Evolutionary conservation across 2,113 vertebrate genomes (phyloP).

Genomic region (Damaliscus lunatus): DNA sequence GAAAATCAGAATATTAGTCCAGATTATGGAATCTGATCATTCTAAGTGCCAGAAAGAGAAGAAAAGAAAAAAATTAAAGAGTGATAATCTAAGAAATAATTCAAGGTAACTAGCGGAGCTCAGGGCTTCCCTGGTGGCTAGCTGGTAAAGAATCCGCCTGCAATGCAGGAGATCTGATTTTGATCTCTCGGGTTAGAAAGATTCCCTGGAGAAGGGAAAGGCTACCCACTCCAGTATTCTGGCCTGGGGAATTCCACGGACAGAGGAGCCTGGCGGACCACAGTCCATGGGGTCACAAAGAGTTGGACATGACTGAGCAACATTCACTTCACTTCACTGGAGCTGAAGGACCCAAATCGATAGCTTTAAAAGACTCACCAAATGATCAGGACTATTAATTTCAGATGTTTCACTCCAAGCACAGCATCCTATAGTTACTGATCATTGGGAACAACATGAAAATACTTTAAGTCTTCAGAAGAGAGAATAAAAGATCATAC

Average conservation of each 20-base stretch:
- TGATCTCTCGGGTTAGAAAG: background rate
- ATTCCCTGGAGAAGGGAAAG: background rate
- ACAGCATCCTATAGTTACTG: background rate
- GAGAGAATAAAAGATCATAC: background rate
- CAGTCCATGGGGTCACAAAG: background rate
- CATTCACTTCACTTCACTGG: background rate
- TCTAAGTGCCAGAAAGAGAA: background rate
- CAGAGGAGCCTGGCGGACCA: background rate
- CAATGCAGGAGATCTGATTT: background rate
- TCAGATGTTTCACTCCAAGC: background rate
- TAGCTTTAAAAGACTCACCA: background rate
- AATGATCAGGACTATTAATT: background rate
- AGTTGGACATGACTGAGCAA: background rate
- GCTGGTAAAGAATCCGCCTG: background rate
- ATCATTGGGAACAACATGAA: background rate
- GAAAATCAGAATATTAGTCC: background rate
- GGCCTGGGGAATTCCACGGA: background rate
- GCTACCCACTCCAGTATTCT: background rate
- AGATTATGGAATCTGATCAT: background rate
- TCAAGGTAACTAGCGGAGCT: background rate
- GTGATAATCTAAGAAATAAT: background rate
- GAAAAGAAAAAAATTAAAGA: background rate
- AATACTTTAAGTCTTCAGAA: background rate
- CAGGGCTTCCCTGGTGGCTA: background rate
- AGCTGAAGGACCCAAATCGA: background rate